Conservation (phyloP, 2,113 vertebrate species). For the Gallinago undulata region DNA sequence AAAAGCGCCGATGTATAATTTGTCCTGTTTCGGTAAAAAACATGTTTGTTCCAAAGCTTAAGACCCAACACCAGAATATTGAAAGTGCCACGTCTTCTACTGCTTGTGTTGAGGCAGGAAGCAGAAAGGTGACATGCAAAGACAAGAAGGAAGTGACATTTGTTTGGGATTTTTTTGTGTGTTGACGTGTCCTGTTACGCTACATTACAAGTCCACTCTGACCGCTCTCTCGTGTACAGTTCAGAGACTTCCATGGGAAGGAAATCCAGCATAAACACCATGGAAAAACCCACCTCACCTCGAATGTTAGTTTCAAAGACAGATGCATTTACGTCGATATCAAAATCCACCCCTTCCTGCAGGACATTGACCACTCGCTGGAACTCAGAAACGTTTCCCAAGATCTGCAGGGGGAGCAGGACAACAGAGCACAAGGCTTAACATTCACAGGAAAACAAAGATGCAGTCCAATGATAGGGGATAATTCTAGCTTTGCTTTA, state of each 20-base stretch:
- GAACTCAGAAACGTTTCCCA: slow-evolving; percentile 94
- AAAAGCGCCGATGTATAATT: fast-evolving
- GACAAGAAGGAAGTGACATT: background rate
- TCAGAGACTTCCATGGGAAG: fast-evolving
- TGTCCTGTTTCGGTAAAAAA: background rate
- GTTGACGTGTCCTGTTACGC: fast-evolving
- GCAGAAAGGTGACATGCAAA: background rate
- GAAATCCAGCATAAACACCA: background rate
- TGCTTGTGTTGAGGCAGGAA: background rate
- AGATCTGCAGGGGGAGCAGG: slow-evolving; percentile 76
- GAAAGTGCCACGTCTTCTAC: background rate
- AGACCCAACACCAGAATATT: background rate
- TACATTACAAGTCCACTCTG: background rate
- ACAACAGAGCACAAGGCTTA: background rate
- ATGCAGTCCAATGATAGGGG: fast-evolving
- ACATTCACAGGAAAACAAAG: background rate
- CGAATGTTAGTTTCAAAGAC: slow-evolving; percentile 99
- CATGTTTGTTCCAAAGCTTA: background rate
- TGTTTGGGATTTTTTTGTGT: background rate
- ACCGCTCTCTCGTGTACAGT: fast-evolving
- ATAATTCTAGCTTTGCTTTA: background rate
- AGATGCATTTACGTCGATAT: slow-evolving; percentile 95
- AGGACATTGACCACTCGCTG: slow-evolving; percentile 90
- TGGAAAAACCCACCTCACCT: slow-evolving; percentile 71
- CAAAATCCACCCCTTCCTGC: slow-evolving; percentile 91